These are phyloP conservation scores for Pseudachorutes palmiensis DNA, from an alignment of 1,140 invertebrate species.

Conservation along the genomic window DNA sequence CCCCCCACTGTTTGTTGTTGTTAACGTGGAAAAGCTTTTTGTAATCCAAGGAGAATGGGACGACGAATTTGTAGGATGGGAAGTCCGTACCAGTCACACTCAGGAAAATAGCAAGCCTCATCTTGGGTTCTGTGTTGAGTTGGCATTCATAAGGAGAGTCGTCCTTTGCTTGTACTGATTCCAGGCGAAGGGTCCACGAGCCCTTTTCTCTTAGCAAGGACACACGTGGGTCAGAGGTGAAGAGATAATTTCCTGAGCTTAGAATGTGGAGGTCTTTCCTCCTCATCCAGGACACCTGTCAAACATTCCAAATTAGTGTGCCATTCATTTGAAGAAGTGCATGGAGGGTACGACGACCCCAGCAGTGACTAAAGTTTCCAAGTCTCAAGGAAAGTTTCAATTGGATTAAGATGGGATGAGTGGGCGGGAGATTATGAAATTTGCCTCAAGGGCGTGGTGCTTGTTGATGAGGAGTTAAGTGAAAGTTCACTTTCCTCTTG, in stretches of 20 bases:
- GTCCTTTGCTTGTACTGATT: constrained; percentile 55
- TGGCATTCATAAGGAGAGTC: constrained; percentile 48
- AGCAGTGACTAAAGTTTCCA: not conserved
- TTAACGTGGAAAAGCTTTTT: too few relatives aligned
- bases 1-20: too few relatives aligned
- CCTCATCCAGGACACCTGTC: constrained; percentile 68
- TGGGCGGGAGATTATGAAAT: not conserved
- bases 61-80: not conserved
- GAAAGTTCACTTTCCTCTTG: not conserved
- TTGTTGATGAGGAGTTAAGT: not conserved
- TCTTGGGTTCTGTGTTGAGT: constrained; percentile 37
- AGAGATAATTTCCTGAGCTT: constrained; percentile 57
- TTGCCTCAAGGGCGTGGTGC: not conserved
- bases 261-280: constrained; percentile 64
- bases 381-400: not conserved
- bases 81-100: constrained; percentile 30
- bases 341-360: not conserved
- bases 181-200: constrained; percentile 58
- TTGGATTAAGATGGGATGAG: not conserved
- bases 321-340: not conserved
- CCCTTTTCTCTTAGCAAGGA: constrained; percentile 43
- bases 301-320: not conserved
- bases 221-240: constrained; percentile 63
- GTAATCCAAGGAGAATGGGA: not conserved
- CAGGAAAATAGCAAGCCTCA: constrained; percentile 27